phyloP scores from a whole-genome alignment of 2,888 invertebrate species.

The Tholera decimalis region DNA sequence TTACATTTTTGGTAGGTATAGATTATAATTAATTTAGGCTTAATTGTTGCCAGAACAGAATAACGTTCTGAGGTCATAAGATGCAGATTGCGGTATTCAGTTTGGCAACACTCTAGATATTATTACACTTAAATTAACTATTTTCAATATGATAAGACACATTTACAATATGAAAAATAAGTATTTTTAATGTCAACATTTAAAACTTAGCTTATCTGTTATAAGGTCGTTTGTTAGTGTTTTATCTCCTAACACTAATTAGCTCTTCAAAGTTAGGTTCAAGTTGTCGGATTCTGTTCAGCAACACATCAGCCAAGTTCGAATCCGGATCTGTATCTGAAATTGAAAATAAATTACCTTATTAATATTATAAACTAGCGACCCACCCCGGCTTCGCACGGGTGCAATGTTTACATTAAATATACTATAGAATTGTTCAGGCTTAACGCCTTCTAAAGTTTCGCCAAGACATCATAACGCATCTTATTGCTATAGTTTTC shows the following conservation, averaged over 20 bases:
- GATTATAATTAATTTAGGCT: neutral
- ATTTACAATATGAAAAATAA: neutral
- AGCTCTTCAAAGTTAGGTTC: conserved; percentile 52
- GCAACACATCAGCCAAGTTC: conserved; percentile 49
- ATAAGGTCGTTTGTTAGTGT: neutral
- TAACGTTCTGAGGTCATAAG: neutral
- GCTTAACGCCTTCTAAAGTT: too few relatives aligned
- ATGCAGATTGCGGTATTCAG: neutral
- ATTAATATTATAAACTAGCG: too few relatives aligned
- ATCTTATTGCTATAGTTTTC: too few relatives aligned
- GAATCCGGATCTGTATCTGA: conserved; percentile 44
- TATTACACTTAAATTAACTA: conserved; percentile 5
- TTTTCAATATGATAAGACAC: neutral
- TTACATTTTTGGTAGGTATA: neutral
- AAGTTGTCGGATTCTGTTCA: conserved; percentile 45
- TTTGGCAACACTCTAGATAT: neutral
- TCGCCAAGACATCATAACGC: too few relatives aligned
- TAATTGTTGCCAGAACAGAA: neutral
- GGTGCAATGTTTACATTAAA: too few relatives aligned
- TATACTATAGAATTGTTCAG: too few relatives aligned
- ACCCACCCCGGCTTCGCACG: too few relatives aligned
- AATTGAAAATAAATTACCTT: too few relatives aligned
- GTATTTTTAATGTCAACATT: neutral
- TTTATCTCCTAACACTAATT: conserved; percentile 32
- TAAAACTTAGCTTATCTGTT: neutral